Evolutionary conservation across 2,113 vertebrate genomes (phyloP), one percentile per base, ranked within the genome.

Genomic region (Microcebus jonahi): DNA sequence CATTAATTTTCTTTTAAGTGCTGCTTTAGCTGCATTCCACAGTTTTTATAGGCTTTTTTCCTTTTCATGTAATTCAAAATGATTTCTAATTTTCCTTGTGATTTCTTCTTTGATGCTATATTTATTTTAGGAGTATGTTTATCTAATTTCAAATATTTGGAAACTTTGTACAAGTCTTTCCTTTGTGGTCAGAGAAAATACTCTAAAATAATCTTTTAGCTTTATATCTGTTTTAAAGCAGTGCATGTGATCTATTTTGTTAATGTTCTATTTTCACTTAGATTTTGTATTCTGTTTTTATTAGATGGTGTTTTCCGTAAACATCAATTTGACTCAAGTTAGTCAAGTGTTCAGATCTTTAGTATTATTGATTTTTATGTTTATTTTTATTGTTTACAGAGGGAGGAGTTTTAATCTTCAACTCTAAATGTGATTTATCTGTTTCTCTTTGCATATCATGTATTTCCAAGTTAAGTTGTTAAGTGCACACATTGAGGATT

Each of bases 381-480:
- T 93, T 93, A 85, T 27, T 81, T 88, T 88, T 71, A 31, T 83
- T 73, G 57, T 67, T 94, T 90, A 55, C 27, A 48, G 48, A 76
- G 29, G 27, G 21, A 36, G 53, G 29, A 67, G 6, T 94, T 23
- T 95, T 68, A 77, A 48, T 82, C 11, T 81, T 29, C 36, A 68
- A 42, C 57, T 76, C 13, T 84, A 76, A 63, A 65, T 53, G 57
- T 50, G 13, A 61, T 71, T 70, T 90, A 53, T 17, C 50, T 88
- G 7, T 88, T 89, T 89, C 27, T 73, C 21, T 6, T 68, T 70
- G 31, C 39, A 61, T 29, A 42, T 61, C 55, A 15, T 11, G 4
- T 50, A 25, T 88, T 61, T 71, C 53, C 53, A 80, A 77, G 8
- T 85, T 88, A n/a, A 50, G 39, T 67, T 65, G 31, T 42, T 36